phyloP scores from a whole-genome alignment of 2,888 invertebrate genomes.

The Cotesia congregata region DNA sequence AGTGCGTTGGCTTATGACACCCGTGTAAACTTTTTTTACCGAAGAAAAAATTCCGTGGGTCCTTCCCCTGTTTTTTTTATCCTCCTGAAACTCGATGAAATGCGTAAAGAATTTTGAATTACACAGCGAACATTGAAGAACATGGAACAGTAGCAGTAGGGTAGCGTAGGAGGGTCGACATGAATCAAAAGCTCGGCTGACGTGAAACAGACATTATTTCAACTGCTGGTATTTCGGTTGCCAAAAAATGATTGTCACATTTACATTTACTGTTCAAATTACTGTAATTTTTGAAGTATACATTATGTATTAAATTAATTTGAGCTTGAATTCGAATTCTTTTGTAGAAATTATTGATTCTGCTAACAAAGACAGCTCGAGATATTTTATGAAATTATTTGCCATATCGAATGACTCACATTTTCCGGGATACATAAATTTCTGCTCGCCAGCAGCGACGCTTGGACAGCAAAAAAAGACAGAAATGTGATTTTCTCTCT shows the following conservation, averaged over 20 bases:
- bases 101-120: conserved; percentile 59
- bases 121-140: conserved; percentile 37
- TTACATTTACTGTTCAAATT: neutral
- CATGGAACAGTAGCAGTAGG: neutral
- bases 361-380: neutral
- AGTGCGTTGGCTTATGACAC: conserved; percentile 66
- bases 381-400: conserved; percentile 22
- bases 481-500: conserved; percentile 21
- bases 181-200: conserved; percentile 45
- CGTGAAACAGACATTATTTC: conserved; percentile 52
- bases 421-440: conserved; percentile 28
- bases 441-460: conserved; percentile 11
- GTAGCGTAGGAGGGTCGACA: conserved; percentile 49
- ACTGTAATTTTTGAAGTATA: neutral
- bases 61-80: conserved; percentile 16
- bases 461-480: conserved; percentile 24
- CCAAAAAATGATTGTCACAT: neutral
- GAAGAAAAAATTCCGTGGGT: conserved; percentile 54
- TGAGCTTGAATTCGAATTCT: neutral
- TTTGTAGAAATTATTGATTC: neutral
- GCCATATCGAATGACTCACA: conserved; percentile 32
- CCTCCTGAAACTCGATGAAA: conserved; percentile 53
- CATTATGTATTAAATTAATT: neutral
- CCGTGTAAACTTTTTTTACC: conserved; percentile 62
- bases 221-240: conserved; percentile 38